Conservation (phyloP, 2,113 vertebrate species). For the Chitala chitala region DNA sequence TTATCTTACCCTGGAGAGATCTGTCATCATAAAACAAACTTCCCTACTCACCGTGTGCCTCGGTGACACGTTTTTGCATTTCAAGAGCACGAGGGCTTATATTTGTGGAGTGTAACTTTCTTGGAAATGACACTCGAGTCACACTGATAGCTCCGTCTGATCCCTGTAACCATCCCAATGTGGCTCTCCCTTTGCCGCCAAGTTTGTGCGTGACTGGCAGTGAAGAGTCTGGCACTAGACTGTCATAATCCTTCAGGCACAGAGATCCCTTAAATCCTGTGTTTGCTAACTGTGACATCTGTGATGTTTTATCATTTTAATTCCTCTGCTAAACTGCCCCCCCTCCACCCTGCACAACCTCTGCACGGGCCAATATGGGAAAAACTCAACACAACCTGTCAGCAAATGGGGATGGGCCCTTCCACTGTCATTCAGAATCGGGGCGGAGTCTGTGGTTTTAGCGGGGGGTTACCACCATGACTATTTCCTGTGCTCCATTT, state of each 20-base stretch:
- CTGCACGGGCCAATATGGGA: background rate
- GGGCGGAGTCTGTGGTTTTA: background rate
- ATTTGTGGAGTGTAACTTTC: slow-evolving; percentile 4
- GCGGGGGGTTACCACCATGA: too few relatives aligned
- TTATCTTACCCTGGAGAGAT: background rate
- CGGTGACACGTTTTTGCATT: background rate
- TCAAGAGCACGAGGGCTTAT: background rate
- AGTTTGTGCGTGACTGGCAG: background rate
- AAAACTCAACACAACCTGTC: background rate
- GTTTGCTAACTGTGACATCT: background rate
- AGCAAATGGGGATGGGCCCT: background rate
- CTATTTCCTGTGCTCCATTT: too few relatives aligned
- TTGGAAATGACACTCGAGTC: too few relatives aligned
- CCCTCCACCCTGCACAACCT: background rate
- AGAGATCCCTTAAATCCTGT: background rate
- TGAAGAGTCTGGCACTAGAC: background rate
- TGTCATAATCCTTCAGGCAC: background rate
- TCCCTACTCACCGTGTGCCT: background rate
- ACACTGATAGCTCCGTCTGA: background rate
- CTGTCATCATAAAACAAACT: slow-evolving; percentile 5
- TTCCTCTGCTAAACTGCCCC: too few relatives aligned
- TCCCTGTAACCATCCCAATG: background rate
- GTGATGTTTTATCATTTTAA: too few relatives aligned
- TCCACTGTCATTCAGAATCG: background rate
- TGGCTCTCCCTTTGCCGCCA: background rate